These are phyloP conservation scores for Dicycla oo DNA, from an alignment of 2,888 invertebrate genomes.

Conservation along the genomic window DNA sequence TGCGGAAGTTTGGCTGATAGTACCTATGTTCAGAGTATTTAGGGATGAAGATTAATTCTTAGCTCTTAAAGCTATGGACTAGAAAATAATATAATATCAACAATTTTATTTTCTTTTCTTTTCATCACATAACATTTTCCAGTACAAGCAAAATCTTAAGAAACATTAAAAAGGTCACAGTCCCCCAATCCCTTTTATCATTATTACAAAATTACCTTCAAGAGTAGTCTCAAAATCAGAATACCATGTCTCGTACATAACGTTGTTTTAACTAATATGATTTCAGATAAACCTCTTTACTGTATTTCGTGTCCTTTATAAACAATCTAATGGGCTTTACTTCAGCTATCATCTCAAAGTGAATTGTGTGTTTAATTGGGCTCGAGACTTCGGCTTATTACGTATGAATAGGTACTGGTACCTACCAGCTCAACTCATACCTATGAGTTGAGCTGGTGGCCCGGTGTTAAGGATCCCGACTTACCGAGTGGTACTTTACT, in stretches of 20 bases:
- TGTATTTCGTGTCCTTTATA: slow-evolving; percentile 47
- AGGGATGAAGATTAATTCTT: too few species aligned
- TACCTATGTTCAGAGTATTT: too few species aligned
- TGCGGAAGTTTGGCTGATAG: too few species aligned
- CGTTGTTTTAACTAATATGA: slow-evolving; percentile 53
- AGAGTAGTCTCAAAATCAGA: slow-evolving; percentile 31
- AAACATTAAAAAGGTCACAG: slow-evolving; percentile 18
- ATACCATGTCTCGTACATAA: slow-evolving; percentile 15
- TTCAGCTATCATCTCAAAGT: slow-evolving; percentile 32
- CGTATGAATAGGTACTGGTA: neutral
- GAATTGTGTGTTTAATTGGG: slow-evolving; percentile 37
- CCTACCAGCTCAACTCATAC: too few species aligned
- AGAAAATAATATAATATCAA: too few species aligned
- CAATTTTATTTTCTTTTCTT: neutral
- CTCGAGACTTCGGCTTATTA: neutral
- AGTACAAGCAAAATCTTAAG: neutral
- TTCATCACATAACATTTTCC: neutral
- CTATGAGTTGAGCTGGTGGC: too few species aligned
- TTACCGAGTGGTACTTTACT: too few species aligned
- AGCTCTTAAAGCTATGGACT: too few species aligned
- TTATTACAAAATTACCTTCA: slow-evolving; percentile 33
- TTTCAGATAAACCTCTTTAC: slow-evolving; percentile 49
- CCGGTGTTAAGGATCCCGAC: too few species aligned
- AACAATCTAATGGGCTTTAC: slow-evolving; percentile 49
- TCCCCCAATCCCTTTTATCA: slow-evolving; percentile 20